Conservation (phyloP, 2,888 invertebrate genomes). For the Macrosiphum euphorbiae region DNA sequence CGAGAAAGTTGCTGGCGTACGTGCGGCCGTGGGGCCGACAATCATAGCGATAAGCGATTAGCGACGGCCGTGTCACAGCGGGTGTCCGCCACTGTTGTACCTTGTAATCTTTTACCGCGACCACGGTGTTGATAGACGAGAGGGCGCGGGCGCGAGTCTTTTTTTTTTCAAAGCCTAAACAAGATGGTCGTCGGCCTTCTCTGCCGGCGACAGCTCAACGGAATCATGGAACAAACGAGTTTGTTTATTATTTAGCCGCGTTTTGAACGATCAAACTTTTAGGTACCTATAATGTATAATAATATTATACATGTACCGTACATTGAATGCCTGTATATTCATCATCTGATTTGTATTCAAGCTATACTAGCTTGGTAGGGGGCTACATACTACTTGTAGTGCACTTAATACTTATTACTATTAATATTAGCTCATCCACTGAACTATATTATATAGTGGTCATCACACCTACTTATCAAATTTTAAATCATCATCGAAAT, state of each 20-base stretch:
- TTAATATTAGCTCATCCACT: neutral
- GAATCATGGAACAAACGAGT: constrained; percentile 60
- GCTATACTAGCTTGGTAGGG: neutral
- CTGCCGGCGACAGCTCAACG: neutral
- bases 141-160: constrained; percentile 43
- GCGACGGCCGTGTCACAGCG: neutral
- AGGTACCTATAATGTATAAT: too few relatives aligned
- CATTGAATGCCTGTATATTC: neutral
- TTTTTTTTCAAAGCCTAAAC: constrained; percentile 45
- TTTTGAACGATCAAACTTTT: neutral
- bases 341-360: neutral
- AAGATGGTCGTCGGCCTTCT: constrained; percentile 54
- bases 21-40: neutral
- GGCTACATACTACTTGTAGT: neutral
- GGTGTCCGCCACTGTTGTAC: neutral
- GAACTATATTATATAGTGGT: too few relatives aligned
- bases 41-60: neutral
- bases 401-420: neutral
- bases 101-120: neutral
- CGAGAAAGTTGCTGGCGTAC: neutral
- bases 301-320: neutral
- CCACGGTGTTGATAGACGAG: constrained; percentile 6
- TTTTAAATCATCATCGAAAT: too few relatives aligned
- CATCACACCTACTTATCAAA: too few relatives aligned
- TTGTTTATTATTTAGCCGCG: constrained; percentile 45